These are phyloP conservation scores for Parauchenoglanis punctatus DNA, from an alignment of 2,797 vertebrate species.

Conservation along the genomic window DNA sequence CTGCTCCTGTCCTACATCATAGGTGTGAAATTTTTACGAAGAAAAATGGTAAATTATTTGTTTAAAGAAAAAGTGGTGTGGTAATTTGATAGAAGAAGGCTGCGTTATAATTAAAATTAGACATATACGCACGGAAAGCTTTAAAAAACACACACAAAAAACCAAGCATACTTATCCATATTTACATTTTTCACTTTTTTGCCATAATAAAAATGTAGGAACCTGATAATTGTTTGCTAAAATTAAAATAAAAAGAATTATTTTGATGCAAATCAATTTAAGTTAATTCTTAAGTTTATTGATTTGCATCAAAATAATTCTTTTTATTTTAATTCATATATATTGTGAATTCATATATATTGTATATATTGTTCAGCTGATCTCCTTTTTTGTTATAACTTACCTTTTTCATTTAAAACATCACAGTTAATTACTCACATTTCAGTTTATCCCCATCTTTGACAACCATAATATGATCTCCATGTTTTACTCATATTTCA, in stretches of 20 bases:
- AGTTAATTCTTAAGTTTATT: not conserved
- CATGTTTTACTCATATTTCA: no score
- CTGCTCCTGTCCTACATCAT: conserved; percentile 87
- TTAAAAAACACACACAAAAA: not conserved
- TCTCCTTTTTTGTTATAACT: not conserved
- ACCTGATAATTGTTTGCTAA: no score
- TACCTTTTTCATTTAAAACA: not conserved
- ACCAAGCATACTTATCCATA: not conserved
- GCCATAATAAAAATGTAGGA: no score
- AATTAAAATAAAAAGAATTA: not conserved
- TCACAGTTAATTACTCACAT: not conserved
- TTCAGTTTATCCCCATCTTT: not conserved
- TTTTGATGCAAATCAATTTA: not conserved
- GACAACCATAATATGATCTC: not conserved
- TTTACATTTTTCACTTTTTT: not conserved
- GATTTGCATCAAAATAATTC: no score
- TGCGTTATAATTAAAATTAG: not conserved
- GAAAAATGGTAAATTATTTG: not conserved
- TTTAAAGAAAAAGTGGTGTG: not conserved
- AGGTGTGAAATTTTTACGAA: conserved; percentile 63
- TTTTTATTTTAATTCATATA: not conserved
- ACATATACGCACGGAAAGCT: not conserved
- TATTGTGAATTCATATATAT: not conserved
- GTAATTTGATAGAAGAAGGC: not conserved
- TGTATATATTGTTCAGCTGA: not conserved